A percentile compares a stretch with the other conserved stretches of the same genome.
phyloP scores from a whole-genome alignment of 2,888 invertebrate species.

The Tetanocera ferruginea region DNA sequence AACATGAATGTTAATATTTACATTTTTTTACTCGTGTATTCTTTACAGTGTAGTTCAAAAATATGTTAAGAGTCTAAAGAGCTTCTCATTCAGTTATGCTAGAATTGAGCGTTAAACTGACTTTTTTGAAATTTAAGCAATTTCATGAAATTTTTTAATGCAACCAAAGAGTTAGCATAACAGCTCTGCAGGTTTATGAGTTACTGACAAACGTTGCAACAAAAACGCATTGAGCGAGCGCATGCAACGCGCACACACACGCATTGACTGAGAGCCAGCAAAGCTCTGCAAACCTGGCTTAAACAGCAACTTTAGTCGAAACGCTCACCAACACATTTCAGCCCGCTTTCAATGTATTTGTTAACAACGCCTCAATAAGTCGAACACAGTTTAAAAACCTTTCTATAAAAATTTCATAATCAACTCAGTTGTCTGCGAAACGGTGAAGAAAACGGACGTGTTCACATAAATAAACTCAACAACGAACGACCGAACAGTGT shows the following conservation, averaged over 20 bases:
- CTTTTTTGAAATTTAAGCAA: not conserved
- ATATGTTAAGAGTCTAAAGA: not conserved
- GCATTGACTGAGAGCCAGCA: not conserved
- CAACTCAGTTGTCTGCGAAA: constrained; percentile 65
- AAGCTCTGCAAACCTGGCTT: not conserved
- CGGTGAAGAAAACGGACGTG: constrained; percentile 64
- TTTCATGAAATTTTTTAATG: not conserved
- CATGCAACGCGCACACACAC: not conserved
- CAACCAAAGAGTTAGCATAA: not conserved
- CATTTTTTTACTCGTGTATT: not conserved
- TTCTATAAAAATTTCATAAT: constrained; percentile 63
- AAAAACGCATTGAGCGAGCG: not conserved
- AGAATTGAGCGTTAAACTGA: not conserved
- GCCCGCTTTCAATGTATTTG: not conserved
- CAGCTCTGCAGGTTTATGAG: not conserved
- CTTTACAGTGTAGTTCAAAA: not conserved
- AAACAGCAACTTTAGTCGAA: not conserved
- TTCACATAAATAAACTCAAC: constrained; percentile 21
- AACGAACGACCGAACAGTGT: not conserved
- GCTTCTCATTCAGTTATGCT: not conserved
- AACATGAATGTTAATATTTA: not conserved
- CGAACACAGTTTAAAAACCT: constrained; percentile 59
- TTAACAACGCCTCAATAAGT: constrained; percentile 25
- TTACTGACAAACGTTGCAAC: not conserved
- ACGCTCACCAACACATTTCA: not conserved